Percentiles rank a stretch among this genome's conserved stretches.
These are phyloP conservation scores for Macrotus californicus DNA, from an alignment of 2,113 vertebrate species.

Conservation along the genomic window DNA sequence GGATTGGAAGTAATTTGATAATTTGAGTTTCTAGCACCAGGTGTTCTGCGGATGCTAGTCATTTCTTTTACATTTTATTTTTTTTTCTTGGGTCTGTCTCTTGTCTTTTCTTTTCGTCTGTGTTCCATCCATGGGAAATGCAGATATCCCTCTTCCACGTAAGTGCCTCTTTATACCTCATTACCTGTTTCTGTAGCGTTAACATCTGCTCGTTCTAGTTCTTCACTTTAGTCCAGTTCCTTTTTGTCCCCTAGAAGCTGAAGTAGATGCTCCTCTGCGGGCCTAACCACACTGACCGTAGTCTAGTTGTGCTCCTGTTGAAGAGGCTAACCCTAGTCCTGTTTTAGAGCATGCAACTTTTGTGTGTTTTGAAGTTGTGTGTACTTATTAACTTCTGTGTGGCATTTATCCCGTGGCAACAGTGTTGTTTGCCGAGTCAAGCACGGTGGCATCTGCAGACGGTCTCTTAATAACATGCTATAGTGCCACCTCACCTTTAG, in stretches of 20 bases:
- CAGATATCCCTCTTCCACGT: constrained; percentile 93
- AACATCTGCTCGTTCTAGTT: constrained; percentile 69
- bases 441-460: constrained; percentile 37
- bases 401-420: constrained; percentile 6
- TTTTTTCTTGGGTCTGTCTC: constrained; percentile 80
- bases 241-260: constrained; percentile 60
- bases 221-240: constrained; percentile 69
- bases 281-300: constrained; percentile 80
- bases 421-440: neutral
- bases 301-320: constrained; percentile 57
- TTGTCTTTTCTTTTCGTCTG: constrained; percentile 81
- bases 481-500: neutral
- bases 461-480: neutral
- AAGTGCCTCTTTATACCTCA: constrained; percentile 87
- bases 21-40: constrained; percentile 70
- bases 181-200: constrained; percentile 69
- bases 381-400: constrained; percentile 53
- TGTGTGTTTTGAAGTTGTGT: constrained; percentile 49
- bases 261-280: constrained; percentile 46
- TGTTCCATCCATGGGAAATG: constrained; percentile 88
- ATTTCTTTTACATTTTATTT: constrained; percentile 79
- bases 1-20: constrained; percentile 58
- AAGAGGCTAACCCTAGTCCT: constrained; percentile 62
- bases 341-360: constrained; percentile 73
- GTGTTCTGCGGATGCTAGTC: constrained; percentile 66